A percentile compares a stretch with the other conserved stretches of the same genome.
phyloP scores from a whole-genome alignment of 2,888 invertebrate genomes.

The Hypolimnas misippus region DNA sequence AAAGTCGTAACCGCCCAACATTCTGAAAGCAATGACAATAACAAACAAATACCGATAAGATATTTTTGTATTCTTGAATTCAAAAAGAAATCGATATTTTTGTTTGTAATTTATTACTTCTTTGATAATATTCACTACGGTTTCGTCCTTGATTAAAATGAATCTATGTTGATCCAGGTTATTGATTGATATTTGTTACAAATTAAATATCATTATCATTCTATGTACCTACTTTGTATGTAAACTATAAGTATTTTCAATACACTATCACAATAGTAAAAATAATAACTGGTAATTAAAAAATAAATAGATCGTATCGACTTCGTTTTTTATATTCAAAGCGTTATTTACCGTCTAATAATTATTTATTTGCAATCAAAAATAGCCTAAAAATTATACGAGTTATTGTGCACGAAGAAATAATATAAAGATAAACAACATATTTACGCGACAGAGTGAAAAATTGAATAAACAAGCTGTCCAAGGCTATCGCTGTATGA shows the following conservation, averaged over 20 bases:
- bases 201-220: too few species aligned
- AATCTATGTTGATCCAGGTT: background rate
- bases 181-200: background rate
- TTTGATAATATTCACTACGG: background rate
- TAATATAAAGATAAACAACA: constrained; percentile 8
- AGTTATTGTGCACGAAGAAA: background rate
- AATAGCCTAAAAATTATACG: too few species aligned
- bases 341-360: too few species aligned
- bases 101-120: background rate
- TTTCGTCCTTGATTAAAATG: too few species aligned
- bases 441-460: constrained; percentile 21
- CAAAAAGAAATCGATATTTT: background rate
- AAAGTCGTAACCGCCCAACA: constrained; percentile 43
- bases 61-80: constrained; percentile 12
- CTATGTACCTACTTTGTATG: too few species aligned
- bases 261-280: too few species aligned
- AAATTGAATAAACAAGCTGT: constrained; percentile 25
- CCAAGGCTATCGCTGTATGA: constrained; percentile 12
- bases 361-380: too few species aligned
- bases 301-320: too few species aligned
- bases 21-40: constrained; percentile 18
- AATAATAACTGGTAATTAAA: too few species aligned
- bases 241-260: too few species aligned
- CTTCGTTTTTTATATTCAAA: too few species aligned
- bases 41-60: constrained; percentile 22